These are phyloP conservation scores for Volucella inflata DNA, from an alignment of 2,888 invertebrate genomes.

Conservation along the genomic window DNA sequence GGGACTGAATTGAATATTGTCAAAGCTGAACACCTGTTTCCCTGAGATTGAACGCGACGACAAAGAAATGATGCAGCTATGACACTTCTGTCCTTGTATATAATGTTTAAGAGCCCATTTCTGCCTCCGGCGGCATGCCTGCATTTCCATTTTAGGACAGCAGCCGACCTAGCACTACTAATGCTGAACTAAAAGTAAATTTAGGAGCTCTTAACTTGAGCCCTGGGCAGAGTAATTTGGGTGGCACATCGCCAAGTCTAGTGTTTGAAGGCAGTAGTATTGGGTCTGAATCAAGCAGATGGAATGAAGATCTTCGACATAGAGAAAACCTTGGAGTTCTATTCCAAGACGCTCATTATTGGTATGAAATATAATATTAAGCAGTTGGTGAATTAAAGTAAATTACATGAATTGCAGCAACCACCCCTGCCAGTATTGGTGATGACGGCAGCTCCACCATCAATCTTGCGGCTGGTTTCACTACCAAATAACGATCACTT, in stretches of 20 bases:
- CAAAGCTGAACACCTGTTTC: slow-evolving; percentile 97
- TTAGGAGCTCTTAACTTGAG: slow-evolving; percentile 85
- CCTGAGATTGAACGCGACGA: slow-evolving; percentile 97
- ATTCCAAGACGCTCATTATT: slow-evolving; percentile 98
- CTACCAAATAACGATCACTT: too few species aligned
- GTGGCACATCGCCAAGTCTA: slow-evolving; percentile 59
- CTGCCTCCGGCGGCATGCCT: slow-evolving; percentile 87
- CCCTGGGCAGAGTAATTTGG: slow-evolving; percentile 78
- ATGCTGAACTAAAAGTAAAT: slow-evolving; percentile 87
- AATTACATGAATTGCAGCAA: slow-evolving; percentile 84
- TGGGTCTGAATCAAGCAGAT: slow-evolving; percentile 78
- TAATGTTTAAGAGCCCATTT: slow-evolving; percentile 93
- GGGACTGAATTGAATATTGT: slow-evolving; percentile 97
- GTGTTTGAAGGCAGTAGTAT: slow-evolving; percentile 76
- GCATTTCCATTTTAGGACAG: slow-evolving; percentile 81
- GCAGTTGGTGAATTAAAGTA: slow-evolving; percentile 86
- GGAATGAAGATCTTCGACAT: slow-evolving; percentile 85
- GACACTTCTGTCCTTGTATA: slow-evolving; percentile 95
- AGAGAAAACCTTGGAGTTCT: slow-evolving; percentile 98
- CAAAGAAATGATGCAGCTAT: slow-evolving; percentile 97
- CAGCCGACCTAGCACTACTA: slow-evolving; percentile 88
- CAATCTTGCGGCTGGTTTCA: too few species aligned
- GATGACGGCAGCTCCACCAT: slow-evolving; percentile 85
- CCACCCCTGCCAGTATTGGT: slow-evolving; percentile 84
- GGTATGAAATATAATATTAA: slow-evolving; percentile 88